phyloP scores from a whole-genome alignment of 2,113 vertebrate genomes.

The Sterrhoptilus dennistouni region DNA sequence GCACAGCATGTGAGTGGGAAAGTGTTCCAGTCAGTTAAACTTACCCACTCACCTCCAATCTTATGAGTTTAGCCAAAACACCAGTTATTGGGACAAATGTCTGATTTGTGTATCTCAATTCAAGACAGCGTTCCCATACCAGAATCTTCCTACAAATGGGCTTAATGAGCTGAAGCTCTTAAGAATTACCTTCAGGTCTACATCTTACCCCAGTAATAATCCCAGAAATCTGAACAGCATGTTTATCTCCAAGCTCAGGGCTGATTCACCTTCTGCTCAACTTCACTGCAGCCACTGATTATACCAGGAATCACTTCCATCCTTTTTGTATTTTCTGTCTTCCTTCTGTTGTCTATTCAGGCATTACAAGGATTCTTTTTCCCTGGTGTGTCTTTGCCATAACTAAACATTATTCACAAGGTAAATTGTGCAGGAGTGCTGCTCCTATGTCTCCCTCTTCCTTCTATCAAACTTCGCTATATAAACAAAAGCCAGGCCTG shows the following conservation, averaged over 20 bases:
- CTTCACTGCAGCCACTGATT: background rate
- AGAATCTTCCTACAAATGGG: background rate
- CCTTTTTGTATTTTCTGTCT: background rate
- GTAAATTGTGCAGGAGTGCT: background rate
- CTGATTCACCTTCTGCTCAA: background rate
- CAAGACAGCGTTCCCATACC: background rate
- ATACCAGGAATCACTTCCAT: background rate
- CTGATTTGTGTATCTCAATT: background rate
- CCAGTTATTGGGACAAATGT: background rate
- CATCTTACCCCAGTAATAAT: background rate
- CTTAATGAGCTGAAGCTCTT: background rate
- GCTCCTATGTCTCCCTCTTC: background rate
- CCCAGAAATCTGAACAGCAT: background rate
- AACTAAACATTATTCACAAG: background rate
- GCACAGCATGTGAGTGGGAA: background rate
- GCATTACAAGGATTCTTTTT: background rate
- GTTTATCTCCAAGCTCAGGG: background rate
- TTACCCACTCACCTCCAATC: background rate
- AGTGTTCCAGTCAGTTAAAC: background rate
- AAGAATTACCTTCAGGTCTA: background rate
- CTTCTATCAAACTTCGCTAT: background rate
- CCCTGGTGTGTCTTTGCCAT: background rate
- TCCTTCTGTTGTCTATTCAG: background rate
- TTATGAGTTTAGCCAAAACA: background rate
- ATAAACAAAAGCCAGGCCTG: background rate